phyloP scores from a whole-genome alignment of 2,113 vertebrate species.

The Dromiciops gliroides region DNA sequence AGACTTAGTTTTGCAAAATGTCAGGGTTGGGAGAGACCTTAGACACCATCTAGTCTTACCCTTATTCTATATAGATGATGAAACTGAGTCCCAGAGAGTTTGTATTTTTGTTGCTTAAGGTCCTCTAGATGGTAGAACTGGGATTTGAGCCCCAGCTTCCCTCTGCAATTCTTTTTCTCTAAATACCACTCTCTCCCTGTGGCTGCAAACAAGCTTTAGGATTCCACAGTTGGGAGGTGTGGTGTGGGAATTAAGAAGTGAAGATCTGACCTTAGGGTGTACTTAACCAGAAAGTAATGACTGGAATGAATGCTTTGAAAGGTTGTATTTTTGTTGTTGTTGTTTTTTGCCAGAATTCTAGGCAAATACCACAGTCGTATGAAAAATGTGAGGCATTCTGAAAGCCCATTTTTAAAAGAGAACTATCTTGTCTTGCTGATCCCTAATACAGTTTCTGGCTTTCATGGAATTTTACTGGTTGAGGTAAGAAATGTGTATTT shows the following conservation, averaged over 20 bases:
- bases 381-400: conserved; percentile 61
- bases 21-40: too few species aligned
- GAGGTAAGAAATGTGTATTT: conserved; percentile 21
- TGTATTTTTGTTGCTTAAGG: neutral
- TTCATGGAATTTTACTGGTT: conserved; percentile 62
- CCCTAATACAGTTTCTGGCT: conserved; percentile 58
- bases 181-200: too few species aligned
- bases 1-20: neutral
- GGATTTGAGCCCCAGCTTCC: too few species aligned
- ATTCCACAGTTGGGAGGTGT: neutral
- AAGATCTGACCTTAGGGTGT: neutral
- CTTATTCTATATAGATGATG: neutral
- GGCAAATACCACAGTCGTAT: conserved; percentile 36
- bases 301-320: neutral
- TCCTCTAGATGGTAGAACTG: neutral
- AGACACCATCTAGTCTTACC: neutral
- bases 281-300: conserved; percentile 2
- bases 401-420: conserved; percentile 62
- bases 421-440: conserved; percentile 54
- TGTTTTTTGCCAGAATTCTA: conserved; percentile 52
- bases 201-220: neutral
- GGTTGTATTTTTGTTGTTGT: too few species aligned
- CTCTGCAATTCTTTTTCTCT: too few species aligned
- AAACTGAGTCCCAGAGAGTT: neutral
- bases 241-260: neutral